phyloP scores from a whole-genome alignment of 2,888 invertebrate genomes.

The Pachycephus smyrnensis region DNA sequence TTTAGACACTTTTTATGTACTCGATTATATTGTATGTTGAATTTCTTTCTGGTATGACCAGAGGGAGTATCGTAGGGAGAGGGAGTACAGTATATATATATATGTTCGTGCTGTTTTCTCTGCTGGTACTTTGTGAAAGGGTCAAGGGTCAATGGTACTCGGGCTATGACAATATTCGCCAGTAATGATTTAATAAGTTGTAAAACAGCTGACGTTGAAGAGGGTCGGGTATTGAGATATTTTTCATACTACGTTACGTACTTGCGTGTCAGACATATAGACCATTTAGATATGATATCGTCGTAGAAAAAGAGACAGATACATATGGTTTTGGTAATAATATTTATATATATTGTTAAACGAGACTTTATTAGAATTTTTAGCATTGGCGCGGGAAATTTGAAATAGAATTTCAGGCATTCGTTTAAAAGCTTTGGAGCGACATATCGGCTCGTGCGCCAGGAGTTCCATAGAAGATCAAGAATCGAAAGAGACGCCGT shows the following conservation, averaged over 20 bases:
- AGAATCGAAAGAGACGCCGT: not conserved
- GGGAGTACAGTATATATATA: no score
- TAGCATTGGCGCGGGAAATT: not conserved
- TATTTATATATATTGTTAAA: not conserved
- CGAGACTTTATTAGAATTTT: not conserved
- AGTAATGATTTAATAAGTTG: conserved; percentile 60
- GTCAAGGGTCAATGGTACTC: not conserved
- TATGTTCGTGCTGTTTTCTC: not conserved
- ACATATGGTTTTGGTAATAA: not conserved
- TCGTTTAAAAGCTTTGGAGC: not conserved
- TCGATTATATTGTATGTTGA: not conserved
- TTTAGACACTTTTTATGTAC: not conserved
- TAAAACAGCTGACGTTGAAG: conserved; percentile 53
- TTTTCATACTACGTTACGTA: not conserved
- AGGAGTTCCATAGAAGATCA: not conserved
- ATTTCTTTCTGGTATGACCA: no score
- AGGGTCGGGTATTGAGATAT: conserved; percentile 44
- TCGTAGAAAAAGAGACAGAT: not conserved
- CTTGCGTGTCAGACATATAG: not conserved
- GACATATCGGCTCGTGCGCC: not conserved
- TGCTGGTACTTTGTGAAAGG: not conserved
- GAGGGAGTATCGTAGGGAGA: no score
- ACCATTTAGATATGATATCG: not conserved
- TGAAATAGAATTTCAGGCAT: not conserved
- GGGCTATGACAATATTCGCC: not conserved